A percentile compares a stretch with the other conserved stretches of the same genome.
Conservation (phyloP, 2,888 invertebrate genomes). For the Loripinus fragilis region DNA sequence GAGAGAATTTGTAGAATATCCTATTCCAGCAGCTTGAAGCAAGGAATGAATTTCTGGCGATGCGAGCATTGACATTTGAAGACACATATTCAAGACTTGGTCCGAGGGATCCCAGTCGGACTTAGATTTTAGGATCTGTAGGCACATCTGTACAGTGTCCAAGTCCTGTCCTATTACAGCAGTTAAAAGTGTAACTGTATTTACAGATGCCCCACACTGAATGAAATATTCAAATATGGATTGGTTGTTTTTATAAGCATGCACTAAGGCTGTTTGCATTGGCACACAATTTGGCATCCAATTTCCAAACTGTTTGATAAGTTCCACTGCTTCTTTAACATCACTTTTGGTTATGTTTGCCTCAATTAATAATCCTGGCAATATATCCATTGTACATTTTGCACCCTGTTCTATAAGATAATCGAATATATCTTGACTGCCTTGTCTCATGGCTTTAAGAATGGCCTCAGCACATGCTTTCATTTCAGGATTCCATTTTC, state of each 20-base stretch:
- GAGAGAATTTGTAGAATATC: not conserved
- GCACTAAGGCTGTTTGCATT: not conserved
- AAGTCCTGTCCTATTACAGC: not conserved
- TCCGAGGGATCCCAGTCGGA: slow-evolving; percentile 11
- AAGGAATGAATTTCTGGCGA: not conserved
- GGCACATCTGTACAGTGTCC: not conserved
- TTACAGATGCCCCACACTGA: not conserved
- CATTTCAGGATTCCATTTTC: not conserved
- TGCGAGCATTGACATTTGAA: not conserved
- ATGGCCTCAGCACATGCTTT: not conserved
- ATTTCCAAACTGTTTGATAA: not conserved
- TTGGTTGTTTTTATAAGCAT: not conserved
- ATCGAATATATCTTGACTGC: not conserved
- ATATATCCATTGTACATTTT: slow-evolving; percentile 12
- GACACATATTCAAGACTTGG: slow-evolving; percentile 5
- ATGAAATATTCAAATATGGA: slow-evolving; percentile 6
- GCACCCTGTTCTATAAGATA: not conserved
- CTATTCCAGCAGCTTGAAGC: slow-evolving; percentile 8
- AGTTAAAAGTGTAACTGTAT: not conserved
- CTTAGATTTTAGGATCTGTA: slow-evolving; percentile 7
- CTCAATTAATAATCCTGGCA: not conserved
- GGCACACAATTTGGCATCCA: not conserved
- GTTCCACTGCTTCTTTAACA: not conserved
- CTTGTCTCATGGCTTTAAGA: not conserved
- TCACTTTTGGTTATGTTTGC: not conserved